Evolutionary conservation across 2,797 vertebrate species (phyloP), one percentile per base, ranked within the genome.

Genomic region (Sarcophilus harrisii): DNA sequence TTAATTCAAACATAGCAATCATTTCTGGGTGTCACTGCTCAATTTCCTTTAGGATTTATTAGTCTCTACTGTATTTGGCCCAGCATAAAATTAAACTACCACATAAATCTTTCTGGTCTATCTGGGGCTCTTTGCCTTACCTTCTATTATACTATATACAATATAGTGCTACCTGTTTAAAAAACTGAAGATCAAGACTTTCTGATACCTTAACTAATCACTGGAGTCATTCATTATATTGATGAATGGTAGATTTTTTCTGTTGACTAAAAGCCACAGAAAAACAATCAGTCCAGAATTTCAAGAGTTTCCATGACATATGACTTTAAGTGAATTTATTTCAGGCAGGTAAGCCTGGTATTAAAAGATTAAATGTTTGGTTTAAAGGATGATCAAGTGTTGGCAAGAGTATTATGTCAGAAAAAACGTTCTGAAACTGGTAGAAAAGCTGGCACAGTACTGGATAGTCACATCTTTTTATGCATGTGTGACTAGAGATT

Each of bases 51-150:
- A 32, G 57, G 45, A 49, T 27, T 87, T 87, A 87, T 49, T 87
- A 38, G 24, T 24, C 45, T 49, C 73, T 12, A 49, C 73, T 87
- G 38, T 55, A 8, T 62, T 8, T 30, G n/a, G 2, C 10, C 73
- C 8, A 9, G 38, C 21, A 49, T 87, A 87, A 81, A 49, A 87
- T 45, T 49, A 49, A 49, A 21, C 24, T 4, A 87, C 45, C 10
- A 24, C 73, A 45, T 29, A 13, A 12, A 2, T 24, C 0, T 29
- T 49, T n/a, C 0, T 11, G 6, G 55, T 66, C 0, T 24, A 1
- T 92, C 49, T 9, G 32, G 8, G 28, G n/a, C 21, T 32, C 0
- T 38, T 8, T 66, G 1, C 5, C 5, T 54, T 54, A 16, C 81
- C 55, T 81, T 81, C 18, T 21, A 14, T n/a, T 16, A 12, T 49